These are phyloP conservation scores for Forbesichthys papilliferus DNA, from an alignment of 2,113 vertebrate species.

Conservation along the genomic window DNA sequence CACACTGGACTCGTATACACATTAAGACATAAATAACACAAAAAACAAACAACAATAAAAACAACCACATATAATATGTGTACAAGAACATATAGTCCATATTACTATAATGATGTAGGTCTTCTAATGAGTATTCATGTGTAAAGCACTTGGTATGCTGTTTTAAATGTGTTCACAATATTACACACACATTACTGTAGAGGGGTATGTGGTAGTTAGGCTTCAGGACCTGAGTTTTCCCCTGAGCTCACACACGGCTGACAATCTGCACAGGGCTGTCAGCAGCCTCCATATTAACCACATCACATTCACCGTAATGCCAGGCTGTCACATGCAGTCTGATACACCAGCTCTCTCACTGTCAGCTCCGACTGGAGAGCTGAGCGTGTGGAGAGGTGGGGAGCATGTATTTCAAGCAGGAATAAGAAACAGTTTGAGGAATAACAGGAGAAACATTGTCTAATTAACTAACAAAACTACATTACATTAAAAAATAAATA, in stretches of 20 bases:
- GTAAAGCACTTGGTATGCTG: too few relatives aligned
- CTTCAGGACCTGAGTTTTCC: conserved; percentile 18
- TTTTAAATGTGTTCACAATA: too few relatives aligned
- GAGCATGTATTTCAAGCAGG: background rate
- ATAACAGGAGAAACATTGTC: background rate
- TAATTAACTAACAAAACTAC: too few relatives aligned
- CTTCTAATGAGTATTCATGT: too few relatives aligned
- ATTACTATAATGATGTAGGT: too few relatives aligned
- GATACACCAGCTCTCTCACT: conserved; percentile 58
- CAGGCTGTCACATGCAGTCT: conserved; percentile 50
- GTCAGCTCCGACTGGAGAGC: conserved; percentile 35
- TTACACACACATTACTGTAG: background rate
- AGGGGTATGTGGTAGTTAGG: conserved; percentile 1
- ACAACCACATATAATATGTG: background rate
- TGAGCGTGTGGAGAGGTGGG: background rate
- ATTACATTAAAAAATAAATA: too few relatives aligned
- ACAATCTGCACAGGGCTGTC: conserved; percentile 42
- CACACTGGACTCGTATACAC: background rate
- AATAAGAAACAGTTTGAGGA: background rate
- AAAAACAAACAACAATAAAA: background rate
- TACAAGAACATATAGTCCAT: background rate
- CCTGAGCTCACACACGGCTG: conserved; percentile 27
- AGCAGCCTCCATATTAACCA: conserved; percentile 55
- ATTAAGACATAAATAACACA: background rate
- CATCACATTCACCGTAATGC: conserved; percentile 55